Evolutionary conservation across 2,888 invertebrate genomes (phyloP), one percentile per base, ranked within the genome.

Genomic region (Hylaea fasciaria): DNA sequence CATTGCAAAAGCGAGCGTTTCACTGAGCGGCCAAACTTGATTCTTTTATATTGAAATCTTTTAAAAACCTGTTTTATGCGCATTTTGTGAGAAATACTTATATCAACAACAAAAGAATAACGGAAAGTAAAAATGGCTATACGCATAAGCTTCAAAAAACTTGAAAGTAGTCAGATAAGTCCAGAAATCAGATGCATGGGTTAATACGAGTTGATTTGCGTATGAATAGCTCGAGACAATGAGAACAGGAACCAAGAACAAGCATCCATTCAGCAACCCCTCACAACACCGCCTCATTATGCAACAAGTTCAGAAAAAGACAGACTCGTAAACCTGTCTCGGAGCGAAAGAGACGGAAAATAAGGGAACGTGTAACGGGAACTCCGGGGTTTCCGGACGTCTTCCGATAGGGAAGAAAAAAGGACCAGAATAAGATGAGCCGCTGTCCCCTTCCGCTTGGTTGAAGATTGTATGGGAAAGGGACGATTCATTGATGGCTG

Each of bases 381-480:
- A 75, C 83, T 82, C 81, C 67, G 70, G 73, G 70, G 80, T 78
- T 82, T 87, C 85, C 86, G 86, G 83, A 73, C 75, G 76, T 83
- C 86, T 88, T 88, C 85, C 82, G 81, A 78, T 64, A 70, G 81
- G 82, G 78, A 73, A 72, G 66, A 59, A 69, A 69, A 69, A 67
- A 72, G 47, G 52, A 69, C 80, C 70, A 78, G 68, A 63, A 58
- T 80, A 81, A 75, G 70, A 74, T 78, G 86, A 83, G 66, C 87
- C 76, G 75, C 71, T 74, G 72, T 67, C 67, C 78, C 75, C 75
- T 74, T 66, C 57, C 52, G 62, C 50, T 61, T 44, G 57, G 68
- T 69, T 64, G 65, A 54, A 64, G 58, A 47, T 52, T n/a, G 49
- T 69, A 64, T 59, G 65, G 52, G 55, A 57, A 66, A 56, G 65